Evolutionary conservation across 35 echinoderm and acorn worm species (phyloP).

Genomic region (Ophioderma brevispina): DNA sequence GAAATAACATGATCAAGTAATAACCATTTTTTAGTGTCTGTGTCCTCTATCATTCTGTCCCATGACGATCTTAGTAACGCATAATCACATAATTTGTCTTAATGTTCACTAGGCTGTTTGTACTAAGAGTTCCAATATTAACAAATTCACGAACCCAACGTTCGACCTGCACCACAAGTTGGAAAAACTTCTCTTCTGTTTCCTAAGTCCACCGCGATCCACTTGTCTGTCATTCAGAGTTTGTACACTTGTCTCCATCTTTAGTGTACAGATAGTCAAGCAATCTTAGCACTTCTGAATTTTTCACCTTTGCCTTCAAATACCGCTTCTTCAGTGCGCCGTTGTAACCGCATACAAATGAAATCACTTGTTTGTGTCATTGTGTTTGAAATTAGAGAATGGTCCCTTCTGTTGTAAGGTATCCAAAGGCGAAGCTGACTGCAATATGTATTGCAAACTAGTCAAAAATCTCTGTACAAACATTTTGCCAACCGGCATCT

Average conservation of each 20-base stretch:
- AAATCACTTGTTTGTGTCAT: neutral
- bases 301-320: neutral
- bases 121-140: neutral
- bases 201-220: neutral
- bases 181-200: neutral
- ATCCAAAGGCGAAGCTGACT: neutral
- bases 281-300: neutral
- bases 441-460: neutral
- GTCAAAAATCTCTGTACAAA: neutral
- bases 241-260: neutral
- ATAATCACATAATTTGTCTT: neutral
- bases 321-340: neutral
- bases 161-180: neutral
- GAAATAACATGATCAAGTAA: neutral
- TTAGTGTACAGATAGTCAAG: neutral
- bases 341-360: neutral
- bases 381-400: neutral
- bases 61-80: neutral
- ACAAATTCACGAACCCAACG: neutral
- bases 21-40: neutral
- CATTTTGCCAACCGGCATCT: neutral
- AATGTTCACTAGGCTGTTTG: neutral
- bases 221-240: neutral
- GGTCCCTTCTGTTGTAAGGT: neutral
- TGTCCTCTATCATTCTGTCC: neutral